A percentile compares a stretch with the other conserved stretches of the same genome.
phyloP scores from a whole-genome alignment of 2,888 invertebrate species.

The Drosophila recens region DNA sequence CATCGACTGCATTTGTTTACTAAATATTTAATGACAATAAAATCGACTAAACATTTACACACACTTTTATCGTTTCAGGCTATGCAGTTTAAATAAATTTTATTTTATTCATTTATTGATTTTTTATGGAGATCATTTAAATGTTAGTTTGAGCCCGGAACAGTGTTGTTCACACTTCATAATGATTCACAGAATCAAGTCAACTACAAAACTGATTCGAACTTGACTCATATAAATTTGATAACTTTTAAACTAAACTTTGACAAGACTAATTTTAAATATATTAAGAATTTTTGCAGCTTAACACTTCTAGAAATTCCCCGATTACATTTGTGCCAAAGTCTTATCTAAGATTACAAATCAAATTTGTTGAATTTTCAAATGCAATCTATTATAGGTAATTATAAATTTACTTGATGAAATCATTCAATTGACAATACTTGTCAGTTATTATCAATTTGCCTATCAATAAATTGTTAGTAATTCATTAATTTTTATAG shows the following conservation, averaged over 20 bases:
- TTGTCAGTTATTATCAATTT: neutral
- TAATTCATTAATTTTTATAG: neutral
- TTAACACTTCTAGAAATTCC: neutral
- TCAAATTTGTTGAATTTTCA: neutral
- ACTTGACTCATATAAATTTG: neutral
- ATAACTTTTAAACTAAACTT: neutral
- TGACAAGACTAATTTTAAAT: neutral
- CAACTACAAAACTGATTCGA: neutral
- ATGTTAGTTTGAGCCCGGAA: constrained; percentile 1
- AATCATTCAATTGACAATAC: neutral
- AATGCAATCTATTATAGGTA: neutral
- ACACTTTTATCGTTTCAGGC: neutral
- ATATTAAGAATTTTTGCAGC: neutral
- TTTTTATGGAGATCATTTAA: neutral
- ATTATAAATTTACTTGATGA: neutral
- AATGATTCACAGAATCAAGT: neutral
- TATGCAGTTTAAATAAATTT: neutral
- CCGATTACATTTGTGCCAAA: neutral
- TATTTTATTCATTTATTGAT: constrained; percentile 1
- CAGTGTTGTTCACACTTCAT: neutral
- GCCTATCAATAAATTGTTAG: neutral
- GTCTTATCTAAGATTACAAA: neutral
- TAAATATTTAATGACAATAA: constrained; percentile 9
- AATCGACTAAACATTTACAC: neutral
- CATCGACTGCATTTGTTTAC: neutral